Evolutionary conservation across 2,113 vertebrate genomes (phyloP), one percentile per base, ranked within the genome.

Genomic region (Castor canadensis): DNA sequence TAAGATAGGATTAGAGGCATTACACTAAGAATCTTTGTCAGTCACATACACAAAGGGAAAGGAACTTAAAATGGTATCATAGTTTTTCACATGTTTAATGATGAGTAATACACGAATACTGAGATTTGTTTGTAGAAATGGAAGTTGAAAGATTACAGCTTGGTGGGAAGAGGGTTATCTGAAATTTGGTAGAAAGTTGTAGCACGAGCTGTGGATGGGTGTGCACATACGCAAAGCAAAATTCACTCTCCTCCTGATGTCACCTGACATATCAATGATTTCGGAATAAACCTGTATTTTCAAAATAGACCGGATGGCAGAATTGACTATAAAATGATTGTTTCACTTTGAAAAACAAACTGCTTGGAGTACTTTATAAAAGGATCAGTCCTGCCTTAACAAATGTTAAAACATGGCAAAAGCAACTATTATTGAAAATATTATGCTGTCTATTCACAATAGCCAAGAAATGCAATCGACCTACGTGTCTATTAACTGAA

Each of bases 281-380:
- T 60, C 94, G 47, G 81, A 94, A 73, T 40, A 86, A 90, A 79
- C 87, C 45, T 52, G 45, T 28, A 45, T 91, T 91, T 96, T 77
- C 71, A 72, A 92, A 94, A 32, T 30, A 94, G 91, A 40, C 17
- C 26, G 75, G 62, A 67, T 71, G 69, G 38, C 35, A 89, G 52
- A 94, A 88, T 64, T 84, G 38, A 73, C 60, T 87, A 22, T 67
- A 90, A 67, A 91, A 64, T 62, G 20, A 87, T 58, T 76, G 38
- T 22, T 73, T 66, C 22, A 28, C 9, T 75, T 71, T 89, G 66
- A 89, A 75, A 93, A 89, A 62, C 24, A 89, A 92, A 92, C 4
- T 35, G 24, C 22, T 89, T 87, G 16, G 32, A 89, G 58, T 89
- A 92, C 62, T 87, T 87, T 66, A 28, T 62, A 85, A 92, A 95